Conservation (phyloP, 1,140 invertebrate genomes). For the Drosophila kepulauana region DNA sequence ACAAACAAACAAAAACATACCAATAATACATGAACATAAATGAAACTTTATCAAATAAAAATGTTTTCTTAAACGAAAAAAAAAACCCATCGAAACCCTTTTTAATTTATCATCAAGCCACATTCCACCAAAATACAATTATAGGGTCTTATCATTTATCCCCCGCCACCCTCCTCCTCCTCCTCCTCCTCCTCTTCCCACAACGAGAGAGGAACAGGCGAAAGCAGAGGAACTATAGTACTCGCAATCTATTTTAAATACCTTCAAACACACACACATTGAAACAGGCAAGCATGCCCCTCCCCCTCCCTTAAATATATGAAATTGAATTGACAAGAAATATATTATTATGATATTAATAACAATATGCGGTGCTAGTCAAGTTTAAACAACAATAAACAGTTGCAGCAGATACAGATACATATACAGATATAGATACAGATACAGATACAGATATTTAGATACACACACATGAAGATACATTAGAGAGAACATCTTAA, state of each 20-base stretch:
- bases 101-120: conserved; percentile 47
- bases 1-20: conserved; percentile 68
- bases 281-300: background rate
- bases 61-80: conserved; percentile 70
- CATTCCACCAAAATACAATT: conserved; percentile 10
- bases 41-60: conserved; percentile 81
- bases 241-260: conserved; percentile 57
- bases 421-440: conserved; percentile 22
- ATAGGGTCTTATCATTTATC: conserved; percentile 42
- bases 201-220: conserved; percentile 17
- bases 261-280: conserved; percentile 19
- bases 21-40: conserved; percentile 78
- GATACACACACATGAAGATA: conserved; percentile 11
- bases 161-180: conserved; percentile 4
- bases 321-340: background rate
- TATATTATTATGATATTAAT: conserved; percentile 33
- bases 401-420: conserved; percentile 16
- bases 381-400: conserved; percentile 54
- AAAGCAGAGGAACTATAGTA: conserved; percentile 68
- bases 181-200: background rate
- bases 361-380: conserved; percentile 75
- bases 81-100: conserved; percentile 74
- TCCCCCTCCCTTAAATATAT: too few species aligned
- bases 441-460: conserved; percentile 6
- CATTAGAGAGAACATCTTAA: conserved; percentile 24